Conservation (phyloP, 2,113 vertebrate species). For the Ornithorhynchus anatinus region DNA sequence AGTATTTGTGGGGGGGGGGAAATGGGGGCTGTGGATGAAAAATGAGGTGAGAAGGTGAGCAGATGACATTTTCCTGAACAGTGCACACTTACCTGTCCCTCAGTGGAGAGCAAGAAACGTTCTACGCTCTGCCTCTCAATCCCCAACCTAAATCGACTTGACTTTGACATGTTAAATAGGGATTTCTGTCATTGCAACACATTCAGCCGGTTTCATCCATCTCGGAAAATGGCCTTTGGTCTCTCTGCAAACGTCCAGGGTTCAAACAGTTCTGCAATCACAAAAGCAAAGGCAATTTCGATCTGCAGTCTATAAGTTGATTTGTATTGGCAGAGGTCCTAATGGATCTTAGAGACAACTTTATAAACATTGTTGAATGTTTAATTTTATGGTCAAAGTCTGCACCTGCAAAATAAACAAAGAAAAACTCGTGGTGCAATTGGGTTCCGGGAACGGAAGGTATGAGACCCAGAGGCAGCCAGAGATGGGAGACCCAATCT, state of each 20-base stretch:
- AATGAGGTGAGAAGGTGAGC: too few species aligned
- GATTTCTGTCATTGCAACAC: not conserved
- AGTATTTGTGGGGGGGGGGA: too few species aligned
- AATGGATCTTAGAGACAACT: not conserved
- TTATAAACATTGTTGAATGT: slow-evolving; percentile 41
- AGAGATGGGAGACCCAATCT: too few species aligned
- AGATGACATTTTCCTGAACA: too few species aligned
- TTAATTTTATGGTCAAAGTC: slow-evolving; percentile 46
- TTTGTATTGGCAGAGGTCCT: not conserved
- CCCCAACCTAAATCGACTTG: not conserved
- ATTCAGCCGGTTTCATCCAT: not conserved
- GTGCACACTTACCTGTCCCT: too few species aligned
- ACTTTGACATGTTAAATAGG: not conserved
- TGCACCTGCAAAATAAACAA: slow-evolving; percentile 56
- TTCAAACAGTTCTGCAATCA: not conserved
- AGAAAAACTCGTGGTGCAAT: slow-evolving; percentile 32
- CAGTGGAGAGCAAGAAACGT: too few species aligned
- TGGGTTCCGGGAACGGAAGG: not conserved
- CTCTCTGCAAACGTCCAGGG: not conserved
- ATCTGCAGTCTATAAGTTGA: not conserved
- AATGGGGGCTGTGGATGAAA: too few species aligned
- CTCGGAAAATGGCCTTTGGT: not conserved
- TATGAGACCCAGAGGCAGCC: slow-evolving; percentile 41
- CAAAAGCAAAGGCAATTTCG: not conserved
- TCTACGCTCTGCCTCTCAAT: not conserved